These are phyloP conservation scores for Plagodis pulveraria DNA, from an alignment of 2,888 invertebrate species.

Conservation along the genomic window DNA sequence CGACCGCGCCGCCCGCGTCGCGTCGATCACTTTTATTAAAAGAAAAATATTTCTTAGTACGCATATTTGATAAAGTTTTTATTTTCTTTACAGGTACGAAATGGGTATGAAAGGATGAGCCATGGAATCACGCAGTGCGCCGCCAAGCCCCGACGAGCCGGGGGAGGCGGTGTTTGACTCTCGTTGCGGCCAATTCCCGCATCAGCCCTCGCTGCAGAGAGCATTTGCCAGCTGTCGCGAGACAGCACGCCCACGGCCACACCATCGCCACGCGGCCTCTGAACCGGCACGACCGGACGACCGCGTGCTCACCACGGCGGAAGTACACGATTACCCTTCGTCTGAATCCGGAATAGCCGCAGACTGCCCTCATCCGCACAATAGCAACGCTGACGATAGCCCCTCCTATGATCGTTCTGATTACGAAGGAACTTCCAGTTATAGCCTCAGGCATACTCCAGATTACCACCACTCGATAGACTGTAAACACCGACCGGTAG, in stretches of 20 bases:
- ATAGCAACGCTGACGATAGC: slow-evolving; percentile 77
- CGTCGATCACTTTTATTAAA: slow-evolving; percentile 60
- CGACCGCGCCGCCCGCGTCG: slow-evolving; percentile 48
- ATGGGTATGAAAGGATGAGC: slow-evolving; percentile 80
- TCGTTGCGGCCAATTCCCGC: slow-evolving; percentile 89
- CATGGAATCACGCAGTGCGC: slow-evolving; percentile 85
- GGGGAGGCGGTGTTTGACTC: slow-evolving; percentile 89
- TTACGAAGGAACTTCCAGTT: slow-evolving; percentile 75
- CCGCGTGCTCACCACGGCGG: slow-evolving; percentile 75
- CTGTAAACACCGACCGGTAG: slow-evolving; percentile 70
- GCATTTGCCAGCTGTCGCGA: slow-evolving; percentile 79
- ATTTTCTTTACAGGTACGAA: slow-evolving; percentile 67
- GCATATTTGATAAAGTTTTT: slow-evolving; percentile 12
- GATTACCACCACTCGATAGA: slow-evolving; percentile 75
- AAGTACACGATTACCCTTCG: slow-evolving; percentile 83
- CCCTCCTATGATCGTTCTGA: slow-evolving; percentile 78
- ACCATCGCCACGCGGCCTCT: slow-evolving; percentile 75
- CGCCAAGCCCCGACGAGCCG: slow-evolving; percentile 84
- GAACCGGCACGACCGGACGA: slow-evolving; percentile 80
- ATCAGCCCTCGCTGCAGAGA: slow-evolving; percentile 80
- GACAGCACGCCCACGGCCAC: slow-evolving; percentile 66
- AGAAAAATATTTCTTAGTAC: slow-evolving; percentile 21
- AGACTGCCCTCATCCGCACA: slow-evolving; percentile 78
- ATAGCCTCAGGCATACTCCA: slow-evolving; percentile 70
- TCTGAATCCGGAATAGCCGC: slow-evolving; percentile 83